Evolutionary conservation across 2,888 invertebrate species (phyloP).

Genomic region (Entomobrya proxima): DNA sequence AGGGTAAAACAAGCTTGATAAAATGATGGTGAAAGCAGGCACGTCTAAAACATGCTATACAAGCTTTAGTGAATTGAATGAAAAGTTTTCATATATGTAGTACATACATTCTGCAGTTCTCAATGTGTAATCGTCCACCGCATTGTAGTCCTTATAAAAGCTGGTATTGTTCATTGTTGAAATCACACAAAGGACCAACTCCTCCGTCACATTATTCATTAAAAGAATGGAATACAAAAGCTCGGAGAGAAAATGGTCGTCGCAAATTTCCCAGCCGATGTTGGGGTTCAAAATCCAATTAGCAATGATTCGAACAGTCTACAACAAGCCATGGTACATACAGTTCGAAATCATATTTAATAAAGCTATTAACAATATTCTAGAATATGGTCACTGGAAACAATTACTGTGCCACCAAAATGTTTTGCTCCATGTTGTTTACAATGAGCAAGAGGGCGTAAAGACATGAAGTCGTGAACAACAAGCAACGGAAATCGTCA

Average conservation of each 20-base stretch:
- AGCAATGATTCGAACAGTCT: slow-evolving; percentile 72
- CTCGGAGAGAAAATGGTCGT: slow-evolving; percentile 68
- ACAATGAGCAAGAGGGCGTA: no score
- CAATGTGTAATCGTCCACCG: slow-evolving; percentile 65
- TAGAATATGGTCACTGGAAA: no score
- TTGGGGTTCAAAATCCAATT: slow-evolving; percentile 74
- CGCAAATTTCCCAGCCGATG: slow-evolving; percentile 73
- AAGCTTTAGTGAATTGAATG: no score
- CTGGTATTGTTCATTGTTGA: slow-evolving; percentile 74
- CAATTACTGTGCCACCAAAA: no score
- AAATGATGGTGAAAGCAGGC: no score
- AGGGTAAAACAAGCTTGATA: not conserved
- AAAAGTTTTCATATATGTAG: no score
- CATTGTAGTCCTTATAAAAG: slow-evolving; percentile 73
- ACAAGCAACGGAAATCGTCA: not conserved
- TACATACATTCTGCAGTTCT: slow-evolving; percentile 71
- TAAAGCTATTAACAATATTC: no score
- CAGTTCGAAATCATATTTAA: not conserved
- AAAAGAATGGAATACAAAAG: slow-evolving; percentile 70
- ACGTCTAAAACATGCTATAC: no score
- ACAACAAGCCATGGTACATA: not conserved
- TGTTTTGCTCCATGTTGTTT: no score
- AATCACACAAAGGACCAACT: slow-evolving; percentile 73
- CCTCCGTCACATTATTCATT: slow-evolving; percentile 70
- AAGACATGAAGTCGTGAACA: no score